Percentiles rank a stretch among this genome's conserved stretches.
Conservation (phyloP, 2,888 invertebrate genomes). For the Eudemis profundana region DNA sequence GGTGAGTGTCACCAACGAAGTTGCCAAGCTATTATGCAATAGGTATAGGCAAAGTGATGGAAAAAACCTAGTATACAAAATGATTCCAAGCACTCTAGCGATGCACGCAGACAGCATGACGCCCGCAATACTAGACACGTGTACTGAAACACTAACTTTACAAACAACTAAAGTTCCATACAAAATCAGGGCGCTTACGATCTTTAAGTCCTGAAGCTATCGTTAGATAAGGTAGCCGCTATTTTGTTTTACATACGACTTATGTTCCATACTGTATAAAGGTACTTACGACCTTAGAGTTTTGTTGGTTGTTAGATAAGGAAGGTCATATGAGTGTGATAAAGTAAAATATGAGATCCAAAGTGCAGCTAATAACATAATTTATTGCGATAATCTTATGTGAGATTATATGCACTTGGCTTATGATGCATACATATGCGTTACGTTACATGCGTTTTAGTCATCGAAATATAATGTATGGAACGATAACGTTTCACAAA, state of each 20-base stretch:
- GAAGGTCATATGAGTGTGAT: conserved; percentile 29
- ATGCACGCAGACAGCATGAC: conserved; percentile 35
- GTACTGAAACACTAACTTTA: not conserved
- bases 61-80: conserved; percentile 6
- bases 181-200: not conserved
- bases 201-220: too few species aligned
- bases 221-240: conserved; percentile 32
- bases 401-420: not conserved
- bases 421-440: not conserved
- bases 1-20: too few species aligned
- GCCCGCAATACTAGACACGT: conserved; percentile 28
- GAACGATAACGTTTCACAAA: too few species aligned
- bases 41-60: not conserved
- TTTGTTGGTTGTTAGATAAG: conserved; percentile 18
- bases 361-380: conserved; percentile 10
- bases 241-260: not conserved
- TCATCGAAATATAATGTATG: too few species aligned
- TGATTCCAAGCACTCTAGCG: not conserved
- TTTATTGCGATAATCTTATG: not conserved
- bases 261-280: not conserved
- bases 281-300: not conserved
- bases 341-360: conserved; percentile 2
- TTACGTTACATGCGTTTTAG: too few species aligned
- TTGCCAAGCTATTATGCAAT: too few species aligned
- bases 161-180: conserved; percentile 1